A percentile compares a stretch with the other conserved stretches of the same genome.
These are phyloP conservation scores for Orius insidiosus DNA, from an alignment of 1,140 invertebrate species.

Conservation along the genomic window DNA sequence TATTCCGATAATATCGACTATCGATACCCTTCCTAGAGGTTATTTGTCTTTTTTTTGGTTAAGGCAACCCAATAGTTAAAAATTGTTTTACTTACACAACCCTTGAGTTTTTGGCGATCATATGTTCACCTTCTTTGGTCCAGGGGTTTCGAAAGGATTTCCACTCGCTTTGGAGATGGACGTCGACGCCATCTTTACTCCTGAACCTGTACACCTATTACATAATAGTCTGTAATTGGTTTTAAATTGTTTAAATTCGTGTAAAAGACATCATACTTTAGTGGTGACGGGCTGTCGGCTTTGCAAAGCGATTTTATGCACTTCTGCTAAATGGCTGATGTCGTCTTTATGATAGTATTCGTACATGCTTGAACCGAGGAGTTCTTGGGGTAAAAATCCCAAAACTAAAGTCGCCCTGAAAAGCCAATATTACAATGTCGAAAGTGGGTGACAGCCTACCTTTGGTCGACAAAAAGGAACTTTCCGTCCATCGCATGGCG, in stretches of 20 bases:
- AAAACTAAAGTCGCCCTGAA: conserved; percentile 68
- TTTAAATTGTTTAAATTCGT: neutral
- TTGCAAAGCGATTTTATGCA: conserved; percentile 64
- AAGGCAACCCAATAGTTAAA: neutral
- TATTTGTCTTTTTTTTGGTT: no score
- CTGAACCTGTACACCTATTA: conserved; percentile 54
- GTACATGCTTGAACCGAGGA: conserved; percentile 82
- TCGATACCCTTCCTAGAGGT: no score
- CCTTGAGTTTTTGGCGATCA: conserved; percentile 68
- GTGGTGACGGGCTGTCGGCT: conserved; percentile 44
- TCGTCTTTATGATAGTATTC: conserved; percentile 82
- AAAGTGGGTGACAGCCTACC: conserved; percentile 27
- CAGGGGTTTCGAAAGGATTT: conserved; percentile 77
- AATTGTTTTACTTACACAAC: conserved; percentile 34
- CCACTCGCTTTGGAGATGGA: conserved; percentile 64
- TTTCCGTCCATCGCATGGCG: conserved; percentile 39
- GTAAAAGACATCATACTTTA: conserved; percentile 26
- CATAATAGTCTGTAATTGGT: neutral
- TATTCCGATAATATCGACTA: no score
- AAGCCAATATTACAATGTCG: conserved; percentile 10
- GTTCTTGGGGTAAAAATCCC: conserved; percentile 79
- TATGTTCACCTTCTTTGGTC: conserved; percentile 80
- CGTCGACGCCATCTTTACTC: conserved; percentile 54
- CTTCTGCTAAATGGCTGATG: conserved; percentile 58
- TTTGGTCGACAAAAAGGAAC: conserved; percentile 48